A percentile compares a stretch with the other conserved stretches of the same genome.
These are phyloP conservation scores for Ceyx melanurus DNA, from an alignment of 2,113 vertebrate species.

Conservation along the genomic window DNA sequence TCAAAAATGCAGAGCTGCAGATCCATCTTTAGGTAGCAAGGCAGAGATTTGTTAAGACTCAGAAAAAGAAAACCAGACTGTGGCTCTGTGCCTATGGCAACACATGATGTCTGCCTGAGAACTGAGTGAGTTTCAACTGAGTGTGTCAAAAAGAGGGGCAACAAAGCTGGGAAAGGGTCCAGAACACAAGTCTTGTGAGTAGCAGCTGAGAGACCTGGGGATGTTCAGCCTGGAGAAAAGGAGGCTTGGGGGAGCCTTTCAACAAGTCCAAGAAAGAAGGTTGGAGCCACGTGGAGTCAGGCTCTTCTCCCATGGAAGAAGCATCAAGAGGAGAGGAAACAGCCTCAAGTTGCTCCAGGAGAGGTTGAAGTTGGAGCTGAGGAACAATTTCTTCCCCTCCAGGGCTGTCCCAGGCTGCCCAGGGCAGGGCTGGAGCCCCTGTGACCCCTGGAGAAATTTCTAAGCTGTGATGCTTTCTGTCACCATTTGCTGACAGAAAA, in stretches of 20 bases:
- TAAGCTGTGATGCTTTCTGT: neutral
- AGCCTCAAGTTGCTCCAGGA: neutral
- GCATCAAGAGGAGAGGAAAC: neutral
- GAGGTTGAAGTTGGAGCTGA: neutral
- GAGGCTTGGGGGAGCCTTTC: too few species aligned
- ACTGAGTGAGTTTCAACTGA: too few species aligned
- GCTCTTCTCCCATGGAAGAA: too few species aligned
- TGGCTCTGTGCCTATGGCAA: neutral
- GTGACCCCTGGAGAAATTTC: neutral
- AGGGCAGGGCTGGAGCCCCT: neutral
- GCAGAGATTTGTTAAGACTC: neutral
- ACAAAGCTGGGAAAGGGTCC: too few species aligned
- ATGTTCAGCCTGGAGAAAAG: too few species aligned
- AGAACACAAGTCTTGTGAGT: too few species aligned
- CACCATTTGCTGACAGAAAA: neutral
- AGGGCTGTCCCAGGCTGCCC: neutral
- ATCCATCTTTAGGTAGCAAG: neutral
- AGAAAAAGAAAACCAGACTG: neutral
- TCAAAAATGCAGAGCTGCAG: neutral
- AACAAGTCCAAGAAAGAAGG: neutral
- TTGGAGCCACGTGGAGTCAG: too few species aligned
- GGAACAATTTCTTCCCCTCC: neutral
- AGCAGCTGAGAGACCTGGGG: too few species aligned
- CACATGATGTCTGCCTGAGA: rapidly evolving
- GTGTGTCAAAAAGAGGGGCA: too few species aligned